phyloP scores from a whole-genome alignment of 1,140 invertebrate genomes.

The Galleria mellonella region DNA sequence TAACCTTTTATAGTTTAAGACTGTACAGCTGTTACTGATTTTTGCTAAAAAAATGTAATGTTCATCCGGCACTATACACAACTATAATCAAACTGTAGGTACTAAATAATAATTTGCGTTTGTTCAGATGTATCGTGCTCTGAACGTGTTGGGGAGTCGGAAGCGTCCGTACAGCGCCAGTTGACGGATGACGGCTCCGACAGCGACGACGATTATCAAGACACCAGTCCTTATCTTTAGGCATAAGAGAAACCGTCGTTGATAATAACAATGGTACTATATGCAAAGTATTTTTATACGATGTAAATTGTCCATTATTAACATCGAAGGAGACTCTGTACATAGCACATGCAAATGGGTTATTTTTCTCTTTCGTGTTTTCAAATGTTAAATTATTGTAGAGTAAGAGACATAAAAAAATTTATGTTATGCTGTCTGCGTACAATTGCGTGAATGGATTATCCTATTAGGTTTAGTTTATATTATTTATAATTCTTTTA shows the following conservation, averaged over 20 bases:
- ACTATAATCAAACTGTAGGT: too few relatives aligned
- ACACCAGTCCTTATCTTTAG: slow-evolving; percentile 63
- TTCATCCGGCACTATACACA: too few relatives aligned
- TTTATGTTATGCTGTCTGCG: slow-evolving; percentile 38
- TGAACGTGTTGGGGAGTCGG: slow-evolving; percentile 45
- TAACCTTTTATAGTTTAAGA: too few relatives aligned
- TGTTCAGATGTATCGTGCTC: slow-evolving; percentile 62
- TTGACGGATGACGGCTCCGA: slow-evolving; percentile 63
- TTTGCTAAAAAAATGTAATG: too few relatives aligned
- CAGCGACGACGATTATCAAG: slow-evolving; percentile 64
- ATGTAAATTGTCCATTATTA: slow-evolving; percentile 27
- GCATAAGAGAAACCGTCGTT: not conserved
- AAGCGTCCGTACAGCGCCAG: slow-evolving; percentile 57
- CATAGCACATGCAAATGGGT: not conserved
- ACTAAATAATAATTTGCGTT: too few relatives aligned
- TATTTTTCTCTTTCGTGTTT: not conserved
- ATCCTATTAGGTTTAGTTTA: slow-evolving; percentile 62
- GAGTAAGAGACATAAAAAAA: slow-evolving; percentile 18
- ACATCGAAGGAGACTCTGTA: slow-evolving; percentile 21
- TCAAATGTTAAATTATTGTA: slow-evolving; percentile 38
- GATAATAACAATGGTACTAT: slow-evolving; percentile 1
- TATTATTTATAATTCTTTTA: slow-evolving; percentile 50
- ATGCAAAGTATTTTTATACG: slow-evolving; percentile 22
- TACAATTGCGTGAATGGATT: slow-evolving; percentile 63
- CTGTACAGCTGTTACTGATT: too few relatives aligned